Evolutionary conservation across 92 coral and sea anemone genomes (phyloP).

Genomic region (Actinernus sp.): DNA sequence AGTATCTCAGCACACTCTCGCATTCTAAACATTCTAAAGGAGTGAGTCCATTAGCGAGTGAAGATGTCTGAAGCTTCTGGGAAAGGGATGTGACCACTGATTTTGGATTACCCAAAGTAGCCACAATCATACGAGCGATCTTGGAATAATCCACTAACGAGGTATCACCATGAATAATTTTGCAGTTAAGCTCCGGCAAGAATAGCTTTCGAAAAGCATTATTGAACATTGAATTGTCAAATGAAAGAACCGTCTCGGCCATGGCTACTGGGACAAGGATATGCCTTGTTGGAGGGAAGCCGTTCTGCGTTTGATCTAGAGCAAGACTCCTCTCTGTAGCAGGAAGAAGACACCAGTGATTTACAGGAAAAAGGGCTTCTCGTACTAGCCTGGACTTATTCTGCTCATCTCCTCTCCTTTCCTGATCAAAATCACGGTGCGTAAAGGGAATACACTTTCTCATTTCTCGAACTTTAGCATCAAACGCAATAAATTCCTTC

Average conservation of each 20-base stretch:
- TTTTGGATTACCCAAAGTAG: conserved; percentile 9
- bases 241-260: background rate
- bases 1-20: conserved; percentile 13
- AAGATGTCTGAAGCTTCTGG: background rate
- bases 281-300: conserved; percentile 6
- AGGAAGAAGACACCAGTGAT: conserved; percentile 67
- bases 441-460: background rate
- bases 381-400: background rate
- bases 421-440: background rate
- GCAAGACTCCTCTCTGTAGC: conserved; percentile 17
- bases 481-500: background rate
- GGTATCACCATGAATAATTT: background rate
- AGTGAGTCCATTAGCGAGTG: background rate
- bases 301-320: conserved; percentile 1
- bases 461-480: background rate
- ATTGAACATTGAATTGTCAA: background rate
- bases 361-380: conserved; percentile 19
- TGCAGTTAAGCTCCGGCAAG: conserved; percentile 33
- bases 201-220: conserved; percentile 3
- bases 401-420: conserved; percentile 4
- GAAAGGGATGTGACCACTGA: background rate
- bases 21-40: background rate
- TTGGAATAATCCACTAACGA: background rate
- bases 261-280: conserved; percentile 37
- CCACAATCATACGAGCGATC: conserved; percentile 38